A percentile compares a stretch with the other conserved stretches of the same genome.
These are phyloP conservation scores for Tadarida brasiliensis DNA, from an alignment of 2,797 vertebrate species.

Conservation along the genomic window DNA sequence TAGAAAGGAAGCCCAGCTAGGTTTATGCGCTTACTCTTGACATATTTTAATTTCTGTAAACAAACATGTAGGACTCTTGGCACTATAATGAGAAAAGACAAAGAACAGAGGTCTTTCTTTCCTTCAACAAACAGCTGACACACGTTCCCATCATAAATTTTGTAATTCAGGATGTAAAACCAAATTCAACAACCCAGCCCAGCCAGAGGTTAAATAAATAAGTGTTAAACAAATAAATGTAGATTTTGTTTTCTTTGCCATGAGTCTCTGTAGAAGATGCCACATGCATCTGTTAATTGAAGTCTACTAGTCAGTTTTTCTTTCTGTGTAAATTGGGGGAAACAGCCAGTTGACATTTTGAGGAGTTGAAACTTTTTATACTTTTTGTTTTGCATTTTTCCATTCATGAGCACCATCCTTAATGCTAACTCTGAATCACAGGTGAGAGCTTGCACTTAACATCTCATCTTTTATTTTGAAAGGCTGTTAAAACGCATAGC, in stretches of 20 bases:
- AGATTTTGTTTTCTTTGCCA: neutral
- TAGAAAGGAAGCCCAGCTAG: constrained; percentile 8
- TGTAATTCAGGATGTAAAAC: constrained; percentile 74
- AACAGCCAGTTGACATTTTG: neutral
- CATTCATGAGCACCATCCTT: neutral
- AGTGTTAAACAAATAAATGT: constrained; percentile 66
- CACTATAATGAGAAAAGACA: constrained; percentile 56
- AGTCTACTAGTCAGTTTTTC: neutral
- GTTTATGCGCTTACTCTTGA: neutral
- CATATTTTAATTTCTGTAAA: constrained; percentile 56
- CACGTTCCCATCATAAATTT: constrained; percentile 73
- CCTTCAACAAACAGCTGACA: constrained; percentile 62
- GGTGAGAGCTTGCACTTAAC: constrained; percentile 6
- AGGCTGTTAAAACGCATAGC: constrained; percentile 1
- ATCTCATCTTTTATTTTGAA: constrained; percentile 64
- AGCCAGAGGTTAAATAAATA: constrained; percentile 79
- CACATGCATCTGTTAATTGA: constrained; percentile 12
- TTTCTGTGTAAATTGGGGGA: neutral
- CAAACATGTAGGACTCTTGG: neutral
- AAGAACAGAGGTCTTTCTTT: constrained; percentile 63
- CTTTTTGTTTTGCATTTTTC: constrained; percentile 31
- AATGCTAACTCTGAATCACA: constrained; percentile 42
- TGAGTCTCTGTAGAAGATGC: neutral
- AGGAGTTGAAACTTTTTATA: constrained; percentile 10
- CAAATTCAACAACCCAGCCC: constrained; percentile 65